Conservation (phyloP, 2,888 invertebrate genomes). For the Imbricaverruca yamaguchii region DNA sequence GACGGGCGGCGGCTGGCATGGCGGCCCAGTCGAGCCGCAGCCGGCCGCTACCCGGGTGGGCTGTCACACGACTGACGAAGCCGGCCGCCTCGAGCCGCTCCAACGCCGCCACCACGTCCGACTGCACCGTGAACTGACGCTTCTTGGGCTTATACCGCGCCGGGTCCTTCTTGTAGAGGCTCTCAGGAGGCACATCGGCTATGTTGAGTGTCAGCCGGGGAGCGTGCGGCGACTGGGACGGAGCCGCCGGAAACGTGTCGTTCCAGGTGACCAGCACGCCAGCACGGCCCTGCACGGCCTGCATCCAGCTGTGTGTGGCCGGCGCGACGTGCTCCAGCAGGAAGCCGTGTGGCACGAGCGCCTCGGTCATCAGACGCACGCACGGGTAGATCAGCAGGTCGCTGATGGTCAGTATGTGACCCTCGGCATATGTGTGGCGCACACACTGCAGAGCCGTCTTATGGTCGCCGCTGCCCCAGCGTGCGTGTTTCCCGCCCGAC, state of each 20-base stretch:
- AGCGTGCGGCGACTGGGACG: neutral
- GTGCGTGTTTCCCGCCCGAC: neutral
- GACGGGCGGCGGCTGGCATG: conserved; percentile 66
- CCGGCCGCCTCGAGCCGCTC: conserved; percentile 43
- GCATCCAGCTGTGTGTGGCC: conserved; percentile 41
- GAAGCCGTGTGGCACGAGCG: neutral
- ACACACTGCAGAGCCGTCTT: neutral
- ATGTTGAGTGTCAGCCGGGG: conserved; percentile 35
- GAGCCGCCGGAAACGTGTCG: neutral
- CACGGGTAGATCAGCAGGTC: conserved; percentile 20
- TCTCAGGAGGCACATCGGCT: conserved; percentile 52
- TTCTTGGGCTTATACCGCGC: conserved; percentile 65
- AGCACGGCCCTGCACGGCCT: conserved; percentile 29
- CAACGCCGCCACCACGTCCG: conserved; percentile 54
- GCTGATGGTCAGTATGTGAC: conserved; percentile 13
- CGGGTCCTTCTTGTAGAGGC: conserved; percentile 69
- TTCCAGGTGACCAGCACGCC: neutral
- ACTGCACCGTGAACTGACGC: conserved; percentile 65
- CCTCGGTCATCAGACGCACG: neutral
- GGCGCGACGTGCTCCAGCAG: conserved; percentile 37
- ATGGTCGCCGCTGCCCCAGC: conserved; percentile 12
- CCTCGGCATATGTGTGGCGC: conserved; percentile 11
- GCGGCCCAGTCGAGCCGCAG: conserved; percentile 54
- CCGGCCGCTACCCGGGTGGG: conserved; percentile 14
- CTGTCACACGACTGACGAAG: neutral